phyloP scores from a whole-genome alignment of 2,888 invertebrate genomes.

The Chrysodeixis includens region DNA sequence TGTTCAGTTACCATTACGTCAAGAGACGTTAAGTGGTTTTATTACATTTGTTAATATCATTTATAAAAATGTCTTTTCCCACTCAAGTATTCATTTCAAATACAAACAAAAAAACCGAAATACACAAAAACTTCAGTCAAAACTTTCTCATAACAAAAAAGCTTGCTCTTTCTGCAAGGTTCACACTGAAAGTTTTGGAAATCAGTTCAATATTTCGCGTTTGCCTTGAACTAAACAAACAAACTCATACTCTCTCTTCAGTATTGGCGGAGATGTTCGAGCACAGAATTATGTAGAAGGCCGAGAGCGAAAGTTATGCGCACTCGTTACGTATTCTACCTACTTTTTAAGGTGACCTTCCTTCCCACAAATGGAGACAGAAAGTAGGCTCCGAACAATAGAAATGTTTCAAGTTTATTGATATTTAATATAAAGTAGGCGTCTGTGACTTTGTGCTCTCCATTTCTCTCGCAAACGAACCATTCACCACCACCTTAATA shows the following conservation, averaged over 20 bases:
- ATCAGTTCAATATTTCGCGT: not conserved
- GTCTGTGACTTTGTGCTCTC: not conserved
- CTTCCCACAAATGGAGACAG: slow-evolving; percentile 5
- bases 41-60: too few species aligned
- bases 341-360: slow-evolving; percentile 18
- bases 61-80: too few species aligned
- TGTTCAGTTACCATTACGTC: too few species aligned
- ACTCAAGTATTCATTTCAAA: too few species aligned
- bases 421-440: slow-evolving; percentile 3
- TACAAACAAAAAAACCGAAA: too few species aligned
- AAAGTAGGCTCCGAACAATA: not conserved
- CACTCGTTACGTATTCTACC: slow-evolving; percentile 13
- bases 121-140: not conserved
- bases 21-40: too few species aligned
- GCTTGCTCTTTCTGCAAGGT: not conserved
- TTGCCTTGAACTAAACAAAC: not conserved
- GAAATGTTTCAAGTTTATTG: not conserved
- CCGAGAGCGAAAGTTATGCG: slow-evolving; percentile 22
- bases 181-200: not conserved
- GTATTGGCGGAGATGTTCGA: slow-evolving; percentile 13
- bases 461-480: not conserved
- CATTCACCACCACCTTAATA: not conserved
- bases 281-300: slow-evolving; percentile 22
- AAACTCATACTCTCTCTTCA: not conserved
- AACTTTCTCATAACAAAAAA: not conserved